Evolutionary conservation across 2,113 vertebrate species (phyloP).

Genomic region (Pitta sordida): DNA sequence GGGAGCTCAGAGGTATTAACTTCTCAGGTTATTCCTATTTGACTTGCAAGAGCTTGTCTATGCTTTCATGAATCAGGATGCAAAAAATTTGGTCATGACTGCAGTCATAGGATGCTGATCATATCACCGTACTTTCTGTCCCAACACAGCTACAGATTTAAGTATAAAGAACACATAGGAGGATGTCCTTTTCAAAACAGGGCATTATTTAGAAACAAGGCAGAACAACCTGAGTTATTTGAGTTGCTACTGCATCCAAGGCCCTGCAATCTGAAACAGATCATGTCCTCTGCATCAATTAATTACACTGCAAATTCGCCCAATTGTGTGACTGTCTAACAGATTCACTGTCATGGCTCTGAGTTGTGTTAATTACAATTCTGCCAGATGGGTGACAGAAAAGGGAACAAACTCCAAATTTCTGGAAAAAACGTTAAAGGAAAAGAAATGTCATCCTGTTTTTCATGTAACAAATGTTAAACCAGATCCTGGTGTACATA

Average conservation of each 20-base stretch:
- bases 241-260: background rate
- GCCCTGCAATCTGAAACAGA: background rate
- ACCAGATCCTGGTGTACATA: background rate
- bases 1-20: background rate
- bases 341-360: background rate
- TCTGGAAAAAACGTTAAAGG: background rate
- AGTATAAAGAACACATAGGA: background rate
- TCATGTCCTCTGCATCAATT: constrained; percentile 12
- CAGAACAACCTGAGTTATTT: background rate
- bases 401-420: background rate
- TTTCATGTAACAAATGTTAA: background rate
- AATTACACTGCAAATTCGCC: background rate
- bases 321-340: background rate
- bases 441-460: background rate
- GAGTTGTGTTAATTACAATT: constrained; percentile 21
- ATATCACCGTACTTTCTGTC: background rate
- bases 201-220: background rate
- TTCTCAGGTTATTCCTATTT: background rate
- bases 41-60: background rate
- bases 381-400: background rate
- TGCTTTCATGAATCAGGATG: accelerated
- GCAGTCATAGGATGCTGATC: background rate
- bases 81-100: background rate
- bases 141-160: background rate
- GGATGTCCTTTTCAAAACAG: background rate